phyloP scores from a whole-genome alignment of 2,797 vertebrate species.

The Megalops cyprinoides region DNA sequence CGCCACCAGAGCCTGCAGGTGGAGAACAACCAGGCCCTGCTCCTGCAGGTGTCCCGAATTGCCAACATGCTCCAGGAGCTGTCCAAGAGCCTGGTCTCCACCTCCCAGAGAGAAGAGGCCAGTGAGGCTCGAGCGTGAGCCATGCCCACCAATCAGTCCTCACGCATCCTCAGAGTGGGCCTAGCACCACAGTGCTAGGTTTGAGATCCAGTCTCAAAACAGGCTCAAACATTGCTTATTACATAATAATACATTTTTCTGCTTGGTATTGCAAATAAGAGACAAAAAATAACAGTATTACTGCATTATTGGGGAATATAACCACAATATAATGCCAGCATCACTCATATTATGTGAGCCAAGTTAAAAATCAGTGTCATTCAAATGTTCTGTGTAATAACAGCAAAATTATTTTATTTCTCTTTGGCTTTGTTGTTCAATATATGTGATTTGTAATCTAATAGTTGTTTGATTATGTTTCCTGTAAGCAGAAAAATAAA shows the following conservation, averaged over 20 bases:
- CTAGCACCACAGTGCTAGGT: neutral
- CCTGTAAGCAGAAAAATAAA: conserved; percentile 1
- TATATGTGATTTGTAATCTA: neutral
- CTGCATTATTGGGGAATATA: neutral
- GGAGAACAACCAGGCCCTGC: conserved; percentile 74
- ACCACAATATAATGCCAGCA: no score
- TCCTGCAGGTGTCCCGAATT: conserved; percentile 71
- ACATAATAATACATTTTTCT: neutral
- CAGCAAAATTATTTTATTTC: no score
- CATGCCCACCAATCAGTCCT: neutral
- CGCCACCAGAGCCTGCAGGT: conserved; percentile 70
- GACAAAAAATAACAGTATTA: neutral
- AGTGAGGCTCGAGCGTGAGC: neutral
- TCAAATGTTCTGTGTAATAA: no score
- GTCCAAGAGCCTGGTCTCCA: conserved; percentile 23
- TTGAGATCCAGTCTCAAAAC: neutral
- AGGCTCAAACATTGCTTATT: neutral
- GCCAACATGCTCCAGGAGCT: conserved; percentile 49
- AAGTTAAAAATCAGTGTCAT: no score
- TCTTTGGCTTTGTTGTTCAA: neutral
- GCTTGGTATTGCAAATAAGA: neutral
- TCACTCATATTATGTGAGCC: no score
- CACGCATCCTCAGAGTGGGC: neutral
- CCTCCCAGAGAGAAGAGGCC: neutral
- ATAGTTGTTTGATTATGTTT: neutral